Percentiles rank a stretch among this genome's conserved stretches.
These are phyloP conservation scores for Pollenia griseotomentosa DNA, from an alignment of 2,888 invertebrate species.

Conservation along the genomic window DNA sequence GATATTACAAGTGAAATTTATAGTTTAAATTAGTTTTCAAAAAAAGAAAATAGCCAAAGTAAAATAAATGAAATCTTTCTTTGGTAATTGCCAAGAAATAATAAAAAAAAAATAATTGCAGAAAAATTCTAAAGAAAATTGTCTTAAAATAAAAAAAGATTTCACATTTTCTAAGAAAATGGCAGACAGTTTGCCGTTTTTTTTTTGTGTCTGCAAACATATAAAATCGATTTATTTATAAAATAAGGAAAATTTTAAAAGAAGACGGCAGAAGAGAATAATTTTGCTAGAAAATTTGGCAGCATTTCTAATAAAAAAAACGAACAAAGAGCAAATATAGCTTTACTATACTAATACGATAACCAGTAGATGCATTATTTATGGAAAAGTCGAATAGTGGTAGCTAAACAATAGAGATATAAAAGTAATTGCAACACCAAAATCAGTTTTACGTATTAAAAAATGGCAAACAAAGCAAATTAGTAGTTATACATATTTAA, in stretches of 20 bases:
- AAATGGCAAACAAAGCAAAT: too few relatives aligned
- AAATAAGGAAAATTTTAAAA: background rate
- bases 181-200: conserved; percentile 69
- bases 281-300: background rate
- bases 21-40: conserved; percentile 13
- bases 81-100: conserved; percentile 62
- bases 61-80: conserved; percentile 34
- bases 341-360: too few relatives aligned
- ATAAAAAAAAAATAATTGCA: conserved; percentile 32
- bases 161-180: conserved; percentile 44
- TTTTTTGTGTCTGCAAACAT: conserved; percentile 25
- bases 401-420: too few relatives aligned
- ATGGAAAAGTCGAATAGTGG: too few relatives aligned
- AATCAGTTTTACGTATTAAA: too few relatives aligned
- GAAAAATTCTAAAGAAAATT: conserved; percentile 34
- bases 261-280: background rate
- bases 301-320: background rate
- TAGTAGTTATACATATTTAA: too few relatives aligned
- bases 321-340: too few relatives aligned
- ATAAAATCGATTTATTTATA: conserved; percentile 4
- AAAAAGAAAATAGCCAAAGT: conserved; percentile 17
- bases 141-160: conserved; percentile 13
- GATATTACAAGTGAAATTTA: conserved; percentile 56
- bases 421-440: too few relatives aligned
- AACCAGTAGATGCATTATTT: too few relatives aligned